Conservation (phyloP, 2,888 invertebrate genomes). For the Ormia ochracea region DNA sequence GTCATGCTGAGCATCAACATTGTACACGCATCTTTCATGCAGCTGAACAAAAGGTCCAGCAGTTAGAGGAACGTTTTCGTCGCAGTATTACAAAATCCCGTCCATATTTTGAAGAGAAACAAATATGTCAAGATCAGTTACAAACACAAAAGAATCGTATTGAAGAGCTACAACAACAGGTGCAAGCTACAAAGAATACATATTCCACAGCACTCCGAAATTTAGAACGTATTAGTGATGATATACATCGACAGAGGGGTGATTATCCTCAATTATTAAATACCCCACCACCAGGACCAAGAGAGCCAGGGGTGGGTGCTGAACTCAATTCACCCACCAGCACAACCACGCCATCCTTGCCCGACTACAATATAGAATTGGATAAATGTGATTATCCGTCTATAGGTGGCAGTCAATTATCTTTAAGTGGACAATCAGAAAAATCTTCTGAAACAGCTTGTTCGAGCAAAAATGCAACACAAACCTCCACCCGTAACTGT, state of each 20-base stretch:
- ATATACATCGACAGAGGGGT: conserved; percentile 83
- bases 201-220: conserved; percentile 90
- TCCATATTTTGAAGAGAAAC: conserved; percentile 93
- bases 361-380: conserved; percentile 79
- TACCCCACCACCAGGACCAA: conserved; percentile 73
- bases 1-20: conserved; percentile 90
- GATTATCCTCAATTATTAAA: conserved; percentile 67
- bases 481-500: conserved; percentile 48
- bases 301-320: conserved; percentile 87
- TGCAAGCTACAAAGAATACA: conserved; percentile 84
- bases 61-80: conserved; percentile 88
- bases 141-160: conserved; percentile 91
- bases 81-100: conserved; percentile 90
- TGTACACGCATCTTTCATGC: conserved; percentile 88
- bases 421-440: conserved; percentile 75
- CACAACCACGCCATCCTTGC: conserved; percentile 71
- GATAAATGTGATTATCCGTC: conserved; percentile 80
- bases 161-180: conserved; percentile 86
- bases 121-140: conserved; percentile 89
- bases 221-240: conserved; percentile 93
- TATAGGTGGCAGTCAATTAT: conserved; percentile 78
- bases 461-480: conserved; percentile 66
- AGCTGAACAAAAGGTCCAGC: conserved; percentile 87
- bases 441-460: conserved; percentile 61
- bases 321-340: conserved; percentile 78